These are phyloP conservation scores for Acanthisitta chloris DNA, from an alignment of 2,113 vertebrate genomes.

Conservation along the genomic window DNA sequence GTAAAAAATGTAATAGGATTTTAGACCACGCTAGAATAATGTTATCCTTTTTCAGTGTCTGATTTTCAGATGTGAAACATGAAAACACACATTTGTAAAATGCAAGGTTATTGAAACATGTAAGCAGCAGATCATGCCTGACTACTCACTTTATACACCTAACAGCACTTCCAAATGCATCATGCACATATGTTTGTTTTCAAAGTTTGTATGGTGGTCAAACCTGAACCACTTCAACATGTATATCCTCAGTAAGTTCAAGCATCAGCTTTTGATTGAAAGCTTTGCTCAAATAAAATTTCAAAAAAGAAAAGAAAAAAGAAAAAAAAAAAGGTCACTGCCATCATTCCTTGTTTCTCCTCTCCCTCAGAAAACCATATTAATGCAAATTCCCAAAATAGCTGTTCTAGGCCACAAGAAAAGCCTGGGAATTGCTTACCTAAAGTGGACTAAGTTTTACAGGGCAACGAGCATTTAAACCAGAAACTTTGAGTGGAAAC, in stretches of 20 bases:
- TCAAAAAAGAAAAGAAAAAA: too few relatives aligned
- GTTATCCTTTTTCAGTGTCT: background rate
- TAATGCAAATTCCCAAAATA: background rate
- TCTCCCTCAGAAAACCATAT: background rate
- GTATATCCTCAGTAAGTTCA: background rate
- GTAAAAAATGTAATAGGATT: background rate
- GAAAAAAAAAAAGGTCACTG: background rate
- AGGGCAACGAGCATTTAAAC: background rate
- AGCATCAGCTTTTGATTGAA: background rate
- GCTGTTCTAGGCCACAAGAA: background rate
- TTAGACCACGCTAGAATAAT: background rate
- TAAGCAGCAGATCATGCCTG: background rate
- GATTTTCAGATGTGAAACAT: background rate
- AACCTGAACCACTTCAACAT: background rate
- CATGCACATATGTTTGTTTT: background rate
- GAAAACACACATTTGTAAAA: background rate
- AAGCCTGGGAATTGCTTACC: constrained; percentile 52
- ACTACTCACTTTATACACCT: background rate
- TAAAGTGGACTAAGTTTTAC: background rate
- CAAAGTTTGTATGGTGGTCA: background rate
- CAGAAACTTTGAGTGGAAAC: constrained; percentile 39
- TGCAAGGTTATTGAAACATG: background rate
- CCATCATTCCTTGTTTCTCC: background rate
- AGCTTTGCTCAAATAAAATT: background rate
- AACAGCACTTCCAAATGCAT: background rate